Evolutionary conservation across 2,113 vertebrate genomes (phyloP).

Genomic region (Oreamnos americanus): DNA sequence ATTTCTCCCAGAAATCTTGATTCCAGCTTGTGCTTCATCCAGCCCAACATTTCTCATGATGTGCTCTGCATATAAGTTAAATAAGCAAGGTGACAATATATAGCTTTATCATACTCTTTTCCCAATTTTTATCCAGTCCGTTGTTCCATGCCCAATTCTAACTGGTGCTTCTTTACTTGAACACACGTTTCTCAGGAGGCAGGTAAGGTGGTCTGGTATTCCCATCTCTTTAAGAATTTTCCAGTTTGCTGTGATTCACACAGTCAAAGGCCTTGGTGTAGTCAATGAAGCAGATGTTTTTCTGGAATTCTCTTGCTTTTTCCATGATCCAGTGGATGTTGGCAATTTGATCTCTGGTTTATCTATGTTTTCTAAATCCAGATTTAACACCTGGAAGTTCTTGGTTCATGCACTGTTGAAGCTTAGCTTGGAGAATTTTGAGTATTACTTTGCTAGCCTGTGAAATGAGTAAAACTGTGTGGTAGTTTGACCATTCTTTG

Average conservation of each 20-base stretch:
- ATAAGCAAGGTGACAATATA: not conserved
- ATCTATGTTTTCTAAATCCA: not conserved
- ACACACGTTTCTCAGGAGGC: not conserved
- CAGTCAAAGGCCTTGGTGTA: not conserved
- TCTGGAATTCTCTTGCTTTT: not conserved
- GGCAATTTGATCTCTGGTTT: not conserved
- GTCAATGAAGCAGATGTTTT: not conserved
- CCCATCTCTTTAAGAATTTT: not conserved
- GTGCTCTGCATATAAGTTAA: not conserved
- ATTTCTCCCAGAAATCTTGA: not conserved
- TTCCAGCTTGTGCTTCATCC: not conserved
- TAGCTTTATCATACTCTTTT: not conserved
- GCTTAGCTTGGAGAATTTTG: not conserved
- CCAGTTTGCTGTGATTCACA: not conserved
- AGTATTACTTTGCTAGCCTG: not conserved
- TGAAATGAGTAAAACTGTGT: not conserved
- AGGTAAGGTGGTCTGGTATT: not conserved
- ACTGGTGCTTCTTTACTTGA: not conserved
- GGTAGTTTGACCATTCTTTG: not conserved
- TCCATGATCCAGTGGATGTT: not conserved
- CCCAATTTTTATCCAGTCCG: not conserved
- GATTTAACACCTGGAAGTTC: not conserved
- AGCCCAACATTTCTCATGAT: not conserved
- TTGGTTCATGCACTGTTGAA: not conserved
- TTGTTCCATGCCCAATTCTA: not conserved